Evolutionary conservation across 2,113 vertebrate genomes (phyloP), one percentile per base, ranked within the genome.

Genomic region (Tetrao urogallus): DNA sequence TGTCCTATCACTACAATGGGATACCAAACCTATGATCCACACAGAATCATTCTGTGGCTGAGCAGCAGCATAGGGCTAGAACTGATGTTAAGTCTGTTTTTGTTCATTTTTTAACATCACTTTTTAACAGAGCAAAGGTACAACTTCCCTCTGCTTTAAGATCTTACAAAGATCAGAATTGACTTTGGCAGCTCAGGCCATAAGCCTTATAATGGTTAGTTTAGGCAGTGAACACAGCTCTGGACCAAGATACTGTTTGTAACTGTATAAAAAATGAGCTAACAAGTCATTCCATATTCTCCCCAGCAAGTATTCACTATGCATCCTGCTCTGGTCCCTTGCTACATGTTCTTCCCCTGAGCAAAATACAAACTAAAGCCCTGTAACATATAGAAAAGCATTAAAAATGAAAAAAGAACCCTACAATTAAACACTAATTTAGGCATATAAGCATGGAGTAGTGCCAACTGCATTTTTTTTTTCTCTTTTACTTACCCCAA

Each of bases 401-500:
- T 27, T 24, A 50, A 25, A 47, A 47, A 22, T 21, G 16, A 13
- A 27, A 52, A 52, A 24, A 22, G 13, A 50, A 50, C 25, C 4
- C 24, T 25, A 28, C 43, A 42, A 28, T 4, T 22, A 48, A 34
- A 70, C n/a, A 15, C 15, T 15, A 36, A 8, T 34, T 27, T 15
- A 70, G 71, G 30, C 6, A 36, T 3, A 24, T 6, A 20, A 1
- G 1, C 32, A 21, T 13, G 11, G 20, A 82, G 16, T 1, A 38
- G 14, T 8, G 58, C 32, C 13, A 13, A 7, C 10, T 54, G 20
- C 4, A 11, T 12, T 18, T 42, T 40, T 40, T 40, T 43, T 58
- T 24, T 18, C 22, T 2, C 21, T 19, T 40, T 18, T 70, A 97
- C 99, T 97, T 90, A 99, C 99, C 98, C 98, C 98, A 99, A 45